Percentiles rank a stretch among this genome's conserved stretches.
These are phyloP conservation scores for Rhinichthys osculus DNA, from an alignment of 2,797 vertebrate species.

Conservation along the genomic window DNA sequence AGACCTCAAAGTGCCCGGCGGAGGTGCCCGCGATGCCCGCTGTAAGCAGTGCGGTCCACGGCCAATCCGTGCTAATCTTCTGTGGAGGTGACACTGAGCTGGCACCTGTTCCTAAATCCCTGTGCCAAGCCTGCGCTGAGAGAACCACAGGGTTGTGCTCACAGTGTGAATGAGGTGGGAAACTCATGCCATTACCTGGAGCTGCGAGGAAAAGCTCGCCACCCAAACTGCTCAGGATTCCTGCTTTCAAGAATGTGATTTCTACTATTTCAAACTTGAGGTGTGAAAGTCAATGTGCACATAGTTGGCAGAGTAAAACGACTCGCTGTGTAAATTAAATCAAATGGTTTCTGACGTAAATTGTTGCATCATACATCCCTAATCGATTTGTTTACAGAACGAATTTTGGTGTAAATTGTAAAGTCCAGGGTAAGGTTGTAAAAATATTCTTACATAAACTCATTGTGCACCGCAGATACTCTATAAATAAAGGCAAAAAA, in stretches of 20 bases:
- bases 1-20: slow-evolving; percentile 46
- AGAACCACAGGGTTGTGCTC: slow-evolving; percentile 1
- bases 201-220: background rate
- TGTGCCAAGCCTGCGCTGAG: slow-evolving; percentile 22
- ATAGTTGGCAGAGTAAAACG: too few species aligned
- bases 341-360: too few species aligned
- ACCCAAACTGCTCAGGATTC: background rate
- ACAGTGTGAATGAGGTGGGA: slow-evolving; percentile 34
- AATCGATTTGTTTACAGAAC: too few species aligned
- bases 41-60: background rate
- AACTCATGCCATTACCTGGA: slow-evolving; percentile 28
- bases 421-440: too few species aligned
- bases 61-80: slow-evolving; percentile 50
- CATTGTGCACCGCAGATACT: too few species aligned
- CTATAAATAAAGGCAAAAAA: too few species aligned
- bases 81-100: slow-evolving; percentile 58
- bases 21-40: slow-evolving; percentile 31
- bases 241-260: background rate
- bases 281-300: background rate
- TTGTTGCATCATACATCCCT: too few species aligned
- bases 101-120: slow-evolving; percentile 18
- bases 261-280: background rate
- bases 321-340: too few species aligned
- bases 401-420: too few species aligned
- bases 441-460: too few species aligned